Base-by-base conservation (phyloP, 1,140 invertebrate species). In the Metopolophium dirhodum region DNA sequence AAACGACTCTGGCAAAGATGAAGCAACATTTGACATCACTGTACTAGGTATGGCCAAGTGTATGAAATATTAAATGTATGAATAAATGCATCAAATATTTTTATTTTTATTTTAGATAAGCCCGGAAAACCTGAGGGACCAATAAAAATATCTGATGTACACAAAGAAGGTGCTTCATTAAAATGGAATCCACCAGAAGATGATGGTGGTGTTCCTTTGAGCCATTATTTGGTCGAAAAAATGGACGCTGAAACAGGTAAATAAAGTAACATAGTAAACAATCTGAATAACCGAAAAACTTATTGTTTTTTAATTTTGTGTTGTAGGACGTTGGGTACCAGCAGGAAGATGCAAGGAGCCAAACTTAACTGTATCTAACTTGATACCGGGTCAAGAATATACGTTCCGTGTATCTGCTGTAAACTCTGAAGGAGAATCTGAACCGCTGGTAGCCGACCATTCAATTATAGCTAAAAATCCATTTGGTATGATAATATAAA, bases 381-480 rank as follows among this genome's bases (percentile, higher is more conserved):
- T 98, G 85, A 97, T 98, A 90, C 98, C 98, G 51, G 98, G 96
- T 83, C 98, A 99, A 94, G 98, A 99, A 95, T 99, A 99, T 95
- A 99, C 99, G 96, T 99, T 99, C 96, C 96, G 99, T 86, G 98
- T 99, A 1, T 96, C 97, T 30, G 99, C 99, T 93, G 98, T 99
- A 7, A 99, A 99, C 95, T 97, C 97, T 91, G 98, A 99, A 95
- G 99, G 99, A 41, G 97, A 98, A 95, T 99, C 98, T 9, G 98
- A 99, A 95, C 98, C 98, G 30, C 95, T 99, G 82, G 97, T 97
- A 94, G 98, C 98, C 11, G 97, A 98, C 86, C 96, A 98, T 94
- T 97, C 97, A 35, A 98, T 99, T 94, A 96, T 99, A 94, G 99
- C 99, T 41, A 99, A 99, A 95, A 99, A 99, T 98, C 99, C 99